A percentile compares a stretch with the other conserved stretches of the same genome.
These are phyloP conservation scores for Mus spretus DNA, from an alignment of 2,797 vertebrate species.

Conservation along the genomic window DNA sequence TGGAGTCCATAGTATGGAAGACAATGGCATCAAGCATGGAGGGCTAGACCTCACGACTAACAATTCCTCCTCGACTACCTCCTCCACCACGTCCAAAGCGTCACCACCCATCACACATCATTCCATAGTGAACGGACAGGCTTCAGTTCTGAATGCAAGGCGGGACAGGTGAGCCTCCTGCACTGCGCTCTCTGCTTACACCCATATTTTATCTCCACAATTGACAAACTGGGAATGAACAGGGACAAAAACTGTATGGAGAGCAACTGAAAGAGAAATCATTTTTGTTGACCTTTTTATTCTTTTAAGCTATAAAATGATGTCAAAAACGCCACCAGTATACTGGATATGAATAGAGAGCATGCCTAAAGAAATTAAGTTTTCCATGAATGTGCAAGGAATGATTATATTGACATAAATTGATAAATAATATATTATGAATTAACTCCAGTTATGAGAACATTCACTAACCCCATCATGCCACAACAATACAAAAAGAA, in stretches of 20 bases:
- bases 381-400: background rate
- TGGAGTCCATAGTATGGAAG: constrained; percentile 96
- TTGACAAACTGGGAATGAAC: background rate
- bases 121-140: constrained; percentile 98
- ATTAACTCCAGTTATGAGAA: constrained; percentile 30
- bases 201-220: constrained; percentile 2
- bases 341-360: background rate
- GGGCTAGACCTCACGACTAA: constrained; percentile 99
- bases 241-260: background rate
- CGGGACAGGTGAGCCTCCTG: constrained; percentile 93
- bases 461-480: background rate
- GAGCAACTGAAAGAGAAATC: constrained; percentile 23
- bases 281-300: constrained; percentile 23
- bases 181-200: constrained; percentile 70
- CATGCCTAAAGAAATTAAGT: constrained; percentile 35
- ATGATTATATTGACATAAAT: background rate
- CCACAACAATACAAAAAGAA: background rate
- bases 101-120: constrained; percentile 98
- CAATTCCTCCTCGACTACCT: constrained; percentile 99
- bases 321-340: constrained; percentile 12
- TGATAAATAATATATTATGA: constrained; percentile 10
- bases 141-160: constrained; percentile 96
- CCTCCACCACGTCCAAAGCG: constrained; percentile 96
- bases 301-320: constrained; percentile 12
- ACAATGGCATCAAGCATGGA: constrained; percentile 98